Evolutionary conservation across 2,797 vertebrate genomes (phyloP).

Genomic region (Remorina albescens): DNA sequence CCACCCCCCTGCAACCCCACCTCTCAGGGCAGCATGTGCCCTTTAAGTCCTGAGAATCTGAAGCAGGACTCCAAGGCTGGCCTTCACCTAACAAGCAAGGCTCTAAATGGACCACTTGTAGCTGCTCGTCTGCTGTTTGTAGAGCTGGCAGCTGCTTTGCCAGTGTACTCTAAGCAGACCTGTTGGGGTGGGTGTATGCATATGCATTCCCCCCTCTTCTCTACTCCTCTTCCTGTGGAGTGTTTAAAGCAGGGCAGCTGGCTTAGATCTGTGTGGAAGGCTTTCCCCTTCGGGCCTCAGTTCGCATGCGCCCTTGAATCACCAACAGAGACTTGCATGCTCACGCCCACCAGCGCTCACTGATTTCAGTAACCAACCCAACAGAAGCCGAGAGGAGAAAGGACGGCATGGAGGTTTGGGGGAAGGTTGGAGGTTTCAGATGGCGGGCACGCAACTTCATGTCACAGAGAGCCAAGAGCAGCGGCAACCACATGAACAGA

Average conservation of each 20-base stretch:
- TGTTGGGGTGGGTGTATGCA: conserved; percentile 42
- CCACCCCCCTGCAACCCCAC: conserved; percentile 18
- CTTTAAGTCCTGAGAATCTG: conserved; percentile 41
- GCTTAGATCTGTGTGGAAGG: conserved; percentile 79
- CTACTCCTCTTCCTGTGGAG: conserved; percentile 61
- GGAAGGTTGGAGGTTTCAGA: neutral
- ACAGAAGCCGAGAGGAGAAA: conserved; percentile 48
- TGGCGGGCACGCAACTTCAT: conserved; percentile 50
- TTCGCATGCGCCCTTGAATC: conserved; percentile 79
- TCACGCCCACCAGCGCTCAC: conserved; percentile 72
- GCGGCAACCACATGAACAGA: conserved; percentile 59
- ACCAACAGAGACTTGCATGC: conserved; percentile 58
- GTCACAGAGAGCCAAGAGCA: conserved; percentile 54
- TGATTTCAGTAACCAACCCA: conserved; percentile 64
- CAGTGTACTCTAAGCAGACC: conserved; percentile 40
- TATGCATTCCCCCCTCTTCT: conserved; percentile 46
- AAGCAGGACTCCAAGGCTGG: conserved; percentile 33
- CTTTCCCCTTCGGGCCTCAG: conserved; percentile 82
- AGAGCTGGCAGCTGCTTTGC: conserved; percentile 46
- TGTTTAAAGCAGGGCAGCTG: conserved; percentile 81
- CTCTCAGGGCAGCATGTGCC: conserved; percentile 57
- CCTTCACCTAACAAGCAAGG: conserved; percentile 23
- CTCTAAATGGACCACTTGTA: conserved; percentile 16
- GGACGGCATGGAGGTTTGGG: conserved; percentile 52
- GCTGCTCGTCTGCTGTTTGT: conserved; percentile 30